Conservation (phyloP, 2,888 invertebrate species). For the Carcina quercana region DNA sequence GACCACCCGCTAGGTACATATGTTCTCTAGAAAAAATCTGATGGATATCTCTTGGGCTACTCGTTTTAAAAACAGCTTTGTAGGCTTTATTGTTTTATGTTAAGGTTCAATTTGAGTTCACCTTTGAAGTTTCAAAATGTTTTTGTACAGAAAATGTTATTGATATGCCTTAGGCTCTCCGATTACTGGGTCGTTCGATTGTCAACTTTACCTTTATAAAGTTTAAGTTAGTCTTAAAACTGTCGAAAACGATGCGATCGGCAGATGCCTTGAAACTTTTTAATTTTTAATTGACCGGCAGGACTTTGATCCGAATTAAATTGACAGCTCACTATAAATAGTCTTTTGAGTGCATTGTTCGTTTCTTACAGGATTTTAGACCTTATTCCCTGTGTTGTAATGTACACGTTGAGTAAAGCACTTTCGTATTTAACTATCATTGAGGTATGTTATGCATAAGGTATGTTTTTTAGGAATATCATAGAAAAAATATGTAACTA, state of each 20-base stretch:
- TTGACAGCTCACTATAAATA: constrained; percentile 53
- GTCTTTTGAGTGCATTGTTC: constrained; percentile 20
- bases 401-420: too few species aligned
- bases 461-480: too few species aligned
- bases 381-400: too few species aligned
- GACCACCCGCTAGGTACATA: constrained; percentile 57
- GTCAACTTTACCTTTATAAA: not conserved
- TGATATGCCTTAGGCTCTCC: too few species aligned
- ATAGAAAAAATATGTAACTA: too few species aligned
- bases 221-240: not conserved
- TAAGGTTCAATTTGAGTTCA: too few species aligned
- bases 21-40: constrained; percentile 34
- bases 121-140: too few species aligned
- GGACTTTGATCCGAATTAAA: constrained; percentile 48
- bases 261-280: too few species aligned
- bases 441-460: too few species aligned
- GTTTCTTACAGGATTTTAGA: constrained; percentile 2
- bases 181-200: not conserved
- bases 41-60: constrained; percentile 26
- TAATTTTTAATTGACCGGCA: constrained; percentile 34
- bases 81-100: constrained; percentile 7
- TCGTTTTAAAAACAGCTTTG: too few species aligned
- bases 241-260: not conserved
- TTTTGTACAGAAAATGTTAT: too few species aligned
- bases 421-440: too few species aligned